phyloP scores from a whole-genome alignment of 1,140 invertebrate genomes.

The Platorchestia sp. region DNA sequence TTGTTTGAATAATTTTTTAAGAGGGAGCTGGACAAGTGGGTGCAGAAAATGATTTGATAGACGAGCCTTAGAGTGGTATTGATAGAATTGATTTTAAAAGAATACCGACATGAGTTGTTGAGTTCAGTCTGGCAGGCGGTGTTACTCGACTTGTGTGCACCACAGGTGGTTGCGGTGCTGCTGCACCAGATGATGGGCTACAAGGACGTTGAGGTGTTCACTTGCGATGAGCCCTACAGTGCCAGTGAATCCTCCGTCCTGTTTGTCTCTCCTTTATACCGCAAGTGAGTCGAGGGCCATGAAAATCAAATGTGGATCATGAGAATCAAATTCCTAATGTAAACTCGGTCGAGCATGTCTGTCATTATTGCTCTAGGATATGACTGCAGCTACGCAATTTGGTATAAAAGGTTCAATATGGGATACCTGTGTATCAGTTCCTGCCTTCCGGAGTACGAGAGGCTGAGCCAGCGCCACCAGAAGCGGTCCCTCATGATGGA shows the following conservation, averaged over 20 bases:
- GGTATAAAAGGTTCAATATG: background rate
- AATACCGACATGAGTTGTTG: background rate
- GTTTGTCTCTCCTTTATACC: constrained; percentile 15
- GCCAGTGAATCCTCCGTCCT: background rate
- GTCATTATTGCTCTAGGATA: constrained; percentile 66
- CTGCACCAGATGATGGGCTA: constrained; percentile 51
- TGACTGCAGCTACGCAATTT: background rate
- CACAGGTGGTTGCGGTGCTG: constrained; percentile 39
- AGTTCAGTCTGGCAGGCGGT: background rate
- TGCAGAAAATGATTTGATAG: too few relatives aligned
- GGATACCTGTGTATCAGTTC: background rate
- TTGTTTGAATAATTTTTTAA: too few relatives aligned
- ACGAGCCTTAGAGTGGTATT: too few relatives aligned
- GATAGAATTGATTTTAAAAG: too few relatives aligned
- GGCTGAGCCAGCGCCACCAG: background rate
- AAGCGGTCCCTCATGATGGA: background rate
- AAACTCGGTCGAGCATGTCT: constrained; percentile 60
- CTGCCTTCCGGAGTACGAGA: background rate
- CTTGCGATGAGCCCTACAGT: background rate
- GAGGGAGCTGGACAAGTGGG: too few relatives aligned
- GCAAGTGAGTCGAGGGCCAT: background rate
- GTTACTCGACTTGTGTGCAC: background rate
- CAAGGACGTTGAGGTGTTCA: constrained; percentile 14
- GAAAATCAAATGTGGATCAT: too few relatives aligned
- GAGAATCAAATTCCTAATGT: too few relatives aligned